Base-by-base conservation (phyloP, 1,140 invertebrate species). In the Drosophila persimilis region DNA sequence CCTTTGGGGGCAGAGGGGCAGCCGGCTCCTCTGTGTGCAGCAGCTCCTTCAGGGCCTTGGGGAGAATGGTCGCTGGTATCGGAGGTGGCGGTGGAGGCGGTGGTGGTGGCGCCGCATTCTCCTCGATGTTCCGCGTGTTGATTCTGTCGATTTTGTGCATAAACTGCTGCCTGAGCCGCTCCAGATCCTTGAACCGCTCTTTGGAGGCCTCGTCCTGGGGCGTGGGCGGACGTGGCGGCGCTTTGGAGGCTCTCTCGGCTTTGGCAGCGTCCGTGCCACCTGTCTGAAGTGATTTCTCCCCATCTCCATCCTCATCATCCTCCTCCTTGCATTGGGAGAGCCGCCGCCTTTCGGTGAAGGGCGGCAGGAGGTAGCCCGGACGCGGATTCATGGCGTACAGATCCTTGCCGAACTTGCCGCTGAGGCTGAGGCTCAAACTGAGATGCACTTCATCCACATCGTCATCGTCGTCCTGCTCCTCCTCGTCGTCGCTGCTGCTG, bases 281-380 rank as follows among this genome's bases (percentile, higher is more conserved):
- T 15, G 58, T 41, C 29, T 78, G 54, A 15, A 72, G 75, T 6
- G 76, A 79, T 47, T 79, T 90, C 2, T 89, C 78, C 2, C 65
- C 58, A 13, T 65, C 69, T 54, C 93, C 94, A 52, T 93, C 94
- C 48, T 95, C 95, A 89, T 96, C 96, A 77, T 96, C 95, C 91
- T 96, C 96, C 78, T 96, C 96, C 31, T 95, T 93, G 84, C 96
- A 96, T 90, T 96, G 95, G 6, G 95, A 96, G 52, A 96, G 90
- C 2, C 96, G 93, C n/a, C 96, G 93, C 0, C 93, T 91, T 91
- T 94, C 94, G 84, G 93, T 60, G 91, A 94, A 93, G 61, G 94
- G 88, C 85, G 94, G 91, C 73, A 94, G 75, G 20, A 86, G 35
- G 35, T 86, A 88, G 74, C 94, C 73, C 69, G 88, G 74, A 24